phyloP scores from a whole-genome alignment of 2,113 vertebrate species.

The Agapornis roseicollis region DNA sequence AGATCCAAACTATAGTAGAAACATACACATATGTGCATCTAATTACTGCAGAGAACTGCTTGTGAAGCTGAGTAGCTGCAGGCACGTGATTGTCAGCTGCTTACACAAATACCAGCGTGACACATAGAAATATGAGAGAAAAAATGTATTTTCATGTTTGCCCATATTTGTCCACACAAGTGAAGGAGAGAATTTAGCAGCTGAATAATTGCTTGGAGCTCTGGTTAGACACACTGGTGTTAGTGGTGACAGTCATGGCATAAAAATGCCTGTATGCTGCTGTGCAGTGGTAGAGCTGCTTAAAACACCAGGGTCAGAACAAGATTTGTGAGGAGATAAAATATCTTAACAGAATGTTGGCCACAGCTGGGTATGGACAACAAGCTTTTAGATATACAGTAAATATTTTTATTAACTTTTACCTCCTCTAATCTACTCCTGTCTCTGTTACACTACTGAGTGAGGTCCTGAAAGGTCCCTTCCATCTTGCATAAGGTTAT shows the following conservation, averaged over 20 bases:
- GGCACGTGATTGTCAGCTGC: background rate
- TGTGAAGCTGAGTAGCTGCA: background rate
- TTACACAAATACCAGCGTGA: background rate
- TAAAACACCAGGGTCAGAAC: background rate
- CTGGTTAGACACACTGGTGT: background rate
- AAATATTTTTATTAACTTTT: background rate
- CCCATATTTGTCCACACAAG: background rate
- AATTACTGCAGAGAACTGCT: background rate
- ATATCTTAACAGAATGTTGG: background rate
- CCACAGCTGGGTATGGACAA: background rate
- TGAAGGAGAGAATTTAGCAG: background rate
- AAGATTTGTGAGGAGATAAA: background rate
- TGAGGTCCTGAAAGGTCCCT: background rate
- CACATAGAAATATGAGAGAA: background rate
- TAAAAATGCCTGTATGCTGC: background rate
- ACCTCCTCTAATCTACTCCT: background rate
- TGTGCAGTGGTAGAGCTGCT: background rate
- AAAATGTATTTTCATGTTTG: background rate
- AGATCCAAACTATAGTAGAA: background rate
- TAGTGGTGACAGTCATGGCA: background rate
- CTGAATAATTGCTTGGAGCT: background rate
- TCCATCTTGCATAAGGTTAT: background rate
- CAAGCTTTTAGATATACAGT: background rate
- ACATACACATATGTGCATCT: background rate
- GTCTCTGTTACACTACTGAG: fast-evolving